Evolutionary conservation across 2,113 vertebrate species (phyloP).

Genomic region (Maccullochella peelii): DNA sequence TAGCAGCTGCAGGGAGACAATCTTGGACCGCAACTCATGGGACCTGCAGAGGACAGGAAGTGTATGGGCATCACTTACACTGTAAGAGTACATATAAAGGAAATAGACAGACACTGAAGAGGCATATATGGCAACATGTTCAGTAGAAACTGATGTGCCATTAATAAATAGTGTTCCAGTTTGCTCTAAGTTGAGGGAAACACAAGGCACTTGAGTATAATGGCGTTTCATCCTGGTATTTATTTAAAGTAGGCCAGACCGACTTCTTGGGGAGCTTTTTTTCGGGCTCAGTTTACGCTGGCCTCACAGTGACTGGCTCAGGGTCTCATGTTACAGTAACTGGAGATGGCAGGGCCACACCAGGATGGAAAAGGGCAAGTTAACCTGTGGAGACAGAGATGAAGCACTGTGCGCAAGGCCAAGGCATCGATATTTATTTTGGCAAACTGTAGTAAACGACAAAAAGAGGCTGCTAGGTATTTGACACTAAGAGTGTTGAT

Average conservation of each 20-base stretch:
- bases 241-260: conserved; percentile 23
- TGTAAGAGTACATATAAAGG: neutral
- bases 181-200: neutral
- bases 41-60: conserved; percentile 84
- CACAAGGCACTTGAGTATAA: neutral
- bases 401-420: neutral
- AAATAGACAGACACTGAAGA: neutral
- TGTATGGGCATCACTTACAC: neutral
- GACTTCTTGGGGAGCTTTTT: conserved; percentile 31
- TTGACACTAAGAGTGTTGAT: neutral
- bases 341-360: conserved; percentile 49
- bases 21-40: conserved; percentile 95
- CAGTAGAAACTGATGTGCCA: neutral
- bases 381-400: conserved; percentile 11
- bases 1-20: conserved; percentile 96
- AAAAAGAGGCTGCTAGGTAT: neutral
- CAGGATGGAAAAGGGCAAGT: conserved; percentile 45
- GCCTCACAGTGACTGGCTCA: conserved; percentile 24
- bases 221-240: conserved; percentile 5
- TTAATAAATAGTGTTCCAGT: conserved; percentile 1
- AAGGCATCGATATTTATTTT: neutral
- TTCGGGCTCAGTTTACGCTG: conserved; percentile 52
- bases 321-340: conserved; percentile 69
- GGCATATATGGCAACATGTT: neutral
- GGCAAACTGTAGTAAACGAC: conserved; percentile 2